Conservation (phyloP, 2,797 vertebrate species). For the Brachyalestes nurse region DNA sequence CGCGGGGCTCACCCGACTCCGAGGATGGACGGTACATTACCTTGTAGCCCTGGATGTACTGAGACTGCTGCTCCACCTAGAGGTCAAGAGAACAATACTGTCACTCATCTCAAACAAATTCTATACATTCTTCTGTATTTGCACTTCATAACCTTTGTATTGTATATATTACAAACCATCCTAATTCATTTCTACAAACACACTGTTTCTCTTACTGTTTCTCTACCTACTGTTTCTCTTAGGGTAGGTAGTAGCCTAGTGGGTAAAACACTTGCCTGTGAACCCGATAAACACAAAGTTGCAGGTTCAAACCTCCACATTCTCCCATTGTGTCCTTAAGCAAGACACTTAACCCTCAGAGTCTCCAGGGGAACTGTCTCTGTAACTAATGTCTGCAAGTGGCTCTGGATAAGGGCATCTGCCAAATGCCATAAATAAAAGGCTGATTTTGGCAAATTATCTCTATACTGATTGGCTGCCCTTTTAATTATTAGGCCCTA, state of each 20-base stretch:
- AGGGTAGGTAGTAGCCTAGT: too few species aligned
- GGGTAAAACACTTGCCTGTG: too few species aligned
- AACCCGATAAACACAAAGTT: too few species aligned
- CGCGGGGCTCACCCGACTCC: slow-evolving; percentile 78
- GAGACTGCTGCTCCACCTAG: slow-evolving; percentile 97
- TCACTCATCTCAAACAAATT: not conserved
- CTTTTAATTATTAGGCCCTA: not conserved
- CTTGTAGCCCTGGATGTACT: slow-evolving; percentile 97
- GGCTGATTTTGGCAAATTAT: not conserved
- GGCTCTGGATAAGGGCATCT: too few species aligned
- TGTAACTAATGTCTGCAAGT: too few species aligned
- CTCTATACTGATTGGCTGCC: not conserved
- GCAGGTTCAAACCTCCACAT: too few species aligned
- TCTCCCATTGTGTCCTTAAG: too few species aligned
- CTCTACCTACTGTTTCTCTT: not conserved
- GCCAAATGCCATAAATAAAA: too few species aligned
- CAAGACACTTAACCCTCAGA: too few species aligned
- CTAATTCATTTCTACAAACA: not conserved
- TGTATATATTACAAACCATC: not conserved
- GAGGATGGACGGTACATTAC: slow-evolving; percentile 89
- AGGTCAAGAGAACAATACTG: slow-evolving; percentile 25
- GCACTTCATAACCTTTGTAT: not conserved
- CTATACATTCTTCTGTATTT: not conserved
- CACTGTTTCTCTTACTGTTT: not conserved
- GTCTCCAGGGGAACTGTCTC: too few species aligned